A percentile compares a stretch with the other conserved stretches of the same genome.
Evolutionary conservation across 2,888 invertebrate genomes (phyloP).

Genomic region (Ypsolopha sequella): DNA sequence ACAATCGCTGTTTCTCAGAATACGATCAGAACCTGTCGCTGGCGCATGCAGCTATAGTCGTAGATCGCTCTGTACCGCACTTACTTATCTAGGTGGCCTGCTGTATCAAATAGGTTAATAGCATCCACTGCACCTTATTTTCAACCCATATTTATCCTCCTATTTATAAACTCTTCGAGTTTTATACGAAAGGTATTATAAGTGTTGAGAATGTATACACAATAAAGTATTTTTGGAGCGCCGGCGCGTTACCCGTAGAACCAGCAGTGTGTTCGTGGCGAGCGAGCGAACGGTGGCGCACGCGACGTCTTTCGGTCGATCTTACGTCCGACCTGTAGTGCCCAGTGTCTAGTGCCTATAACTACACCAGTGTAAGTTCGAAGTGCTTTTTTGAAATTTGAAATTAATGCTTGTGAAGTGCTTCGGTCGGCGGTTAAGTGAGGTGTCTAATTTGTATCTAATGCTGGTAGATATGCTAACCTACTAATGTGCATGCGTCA

Average conservation of each 20-base stretch:
- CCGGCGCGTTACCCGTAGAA: constrained; percentile 18
- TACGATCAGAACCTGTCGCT: no score
- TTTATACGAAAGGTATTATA: constrained; percentile 52
- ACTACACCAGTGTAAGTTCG: constrained; percentile 45
- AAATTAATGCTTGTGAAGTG: constrained; percentile 42
- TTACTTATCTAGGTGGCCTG: background rate
- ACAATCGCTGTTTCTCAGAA: no score
- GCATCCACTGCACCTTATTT: constrained; percentile 19
- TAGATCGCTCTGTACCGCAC: background rate
- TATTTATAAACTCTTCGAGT: constrained; percentile 45
- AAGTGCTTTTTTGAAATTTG: constrained; percentile 35
- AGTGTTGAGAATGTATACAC: constrained; percentile 58
- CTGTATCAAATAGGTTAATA: constrained; percentile 26
- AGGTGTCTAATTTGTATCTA: constrained; percentile 26
- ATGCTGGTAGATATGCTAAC: constrained; percentile 47
- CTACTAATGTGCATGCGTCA: constrained; percentile 53
- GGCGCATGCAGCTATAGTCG: no score
- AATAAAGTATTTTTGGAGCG: constrained; percentile 61
- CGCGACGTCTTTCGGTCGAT: constrained; percentile 29
- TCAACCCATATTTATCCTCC: constrained; percentile 15
- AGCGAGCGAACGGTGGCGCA: constrained; percentile 27
- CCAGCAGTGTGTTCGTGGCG: constrained; percentile 41
- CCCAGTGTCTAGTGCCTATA: constrained; percentile 18
- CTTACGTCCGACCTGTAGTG: constrained; percentile 15
- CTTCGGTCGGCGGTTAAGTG: constrained; percentile 26